Percentiles rank a stretch among this genome's conserved stretches.
Evolutionary conservation across 2,888 invertebrate species (phyloP).

Genomic region (Lasioglossum zephyrum): DNA sequence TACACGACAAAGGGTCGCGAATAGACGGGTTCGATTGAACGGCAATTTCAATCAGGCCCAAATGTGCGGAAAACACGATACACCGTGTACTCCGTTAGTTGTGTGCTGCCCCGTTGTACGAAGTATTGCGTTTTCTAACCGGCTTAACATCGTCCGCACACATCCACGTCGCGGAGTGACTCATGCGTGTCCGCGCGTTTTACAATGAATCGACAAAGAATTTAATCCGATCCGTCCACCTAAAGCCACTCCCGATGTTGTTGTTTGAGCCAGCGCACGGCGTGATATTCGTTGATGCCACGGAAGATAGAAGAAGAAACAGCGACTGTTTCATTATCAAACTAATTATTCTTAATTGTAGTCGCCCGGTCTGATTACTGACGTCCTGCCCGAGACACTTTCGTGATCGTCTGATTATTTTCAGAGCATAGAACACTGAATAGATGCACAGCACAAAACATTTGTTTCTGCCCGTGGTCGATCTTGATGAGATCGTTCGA

Average conservation of each 20-base stretch:
- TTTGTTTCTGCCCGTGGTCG: too few relatives aligned
- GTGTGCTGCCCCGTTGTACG: neutral
- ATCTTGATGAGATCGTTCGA: too few relatives aligned
- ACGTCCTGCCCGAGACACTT: too few relatives aligned
- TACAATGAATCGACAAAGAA: conserved; percentile 3
- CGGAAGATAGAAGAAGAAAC: neutral
- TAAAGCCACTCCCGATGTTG: too few relatives aligned
- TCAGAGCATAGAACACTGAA: too few relatives aligned
- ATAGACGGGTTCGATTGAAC: conserved; percentile 54
- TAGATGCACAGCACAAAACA: too few relatives aligned
- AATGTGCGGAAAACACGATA: conserved; percentile 38
- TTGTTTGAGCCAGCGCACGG: neutral
- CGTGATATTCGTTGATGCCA: neutral
- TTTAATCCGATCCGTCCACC: conserved; percentile 27
- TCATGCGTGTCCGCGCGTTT: neutral
- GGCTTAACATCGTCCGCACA: neutral
- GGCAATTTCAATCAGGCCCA: conserved; percentile 52
- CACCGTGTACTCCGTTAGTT: conserved; percentile 14
- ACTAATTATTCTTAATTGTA: neutral
- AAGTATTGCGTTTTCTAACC: conserved; percentile 46
- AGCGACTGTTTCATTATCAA: neutral
- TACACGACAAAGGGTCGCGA: conserved; percentile 53
- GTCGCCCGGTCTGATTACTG: neutral
- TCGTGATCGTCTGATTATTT: too few relatives aligned
- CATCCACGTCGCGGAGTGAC: neutral